Base-by-base conservation (phyloP, 2,113 vertebrate genomes). In the Perccottus glenii region DNA sequence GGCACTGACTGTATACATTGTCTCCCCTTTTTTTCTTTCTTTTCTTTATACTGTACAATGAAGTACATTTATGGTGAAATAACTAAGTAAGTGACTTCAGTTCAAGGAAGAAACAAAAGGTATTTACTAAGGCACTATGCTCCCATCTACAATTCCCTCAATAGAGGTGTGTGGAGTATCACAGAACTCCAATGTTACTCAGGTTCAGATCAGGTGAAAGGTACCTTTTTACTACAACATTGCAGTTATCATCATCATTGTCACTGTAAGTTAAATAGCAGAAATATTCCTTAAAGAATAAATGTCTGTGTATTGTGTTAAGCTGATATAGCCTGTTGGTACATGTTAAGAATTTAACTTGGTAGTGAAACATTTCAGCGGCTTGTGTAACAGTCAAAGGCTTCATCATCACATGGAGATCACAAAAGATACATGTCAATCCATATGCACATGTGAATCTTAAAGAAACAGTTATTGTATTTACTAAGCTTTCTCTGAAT, bases 81-180 rank as follows among this genome's bases (percentile, higher is more conserved):
- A 40, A 40, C 38, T 6, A 27, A 27, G 19, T 27, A 27, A 27
- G 19, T 27, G 19, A 27, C 19, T 27, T 27, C 19, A 64, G 73
- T 73, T 71, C 46, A 49, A 16, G 32, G 44, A 69, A 58, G 19
- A 32, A 9, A 48, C 38, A 64, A 70, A n/a, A 65, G 16, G 50
- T 35, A 62, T 50, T 51, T 60, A 75, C 57, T 78, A 55, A 83
- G 42, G 33, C 48, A 65, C 66, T 74, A 59, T 76, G 64, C 56
- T 49, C 16, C 76, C 77, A 75, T 76, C 76, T 75, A 78, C 71
- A 80, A 52, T 56, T 40, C 36, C 64, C 63, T 79, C 75, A 69
- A 53, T 47, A 46, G 56, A 58, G 67, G 75, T 72, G 61, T 64
- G 76, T 77, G 11, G 46, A 68, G 57, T 58, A 72, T 69, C 27